phyloP scores from a whole-genome alignment of 2,113 vertebrate genomes.

The Synodontis membranacea region DNA sequence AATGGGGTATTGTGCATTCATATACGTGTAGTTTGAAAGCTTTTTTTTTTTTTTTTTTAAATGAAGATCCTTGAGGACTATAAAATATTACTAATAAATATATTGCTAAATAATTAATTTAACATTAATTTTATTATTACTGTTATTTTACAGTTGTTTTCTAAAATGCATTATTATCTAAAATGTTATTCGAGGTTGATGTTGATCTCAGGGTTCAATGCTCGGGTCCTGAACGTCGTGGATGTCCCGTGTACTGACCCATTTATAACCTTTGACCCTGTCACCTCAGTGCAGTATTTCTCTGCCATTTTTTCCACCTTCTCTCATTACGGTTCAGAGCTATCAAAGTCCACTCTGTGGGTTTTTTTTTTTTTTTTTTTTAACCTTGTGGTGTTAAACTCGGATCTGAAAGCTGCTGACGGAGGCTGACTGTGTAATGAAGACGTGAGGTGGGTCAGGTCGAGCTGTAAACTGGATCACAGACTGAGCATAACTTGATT shows the following conservation, averaged over 20 bases:
- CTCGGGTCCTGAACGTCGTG: neutral
- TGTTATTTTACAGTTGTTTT: no score
- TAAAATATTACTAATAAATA: no score
- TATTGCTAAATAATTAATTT: no score
- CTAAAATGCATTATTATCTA: no score
- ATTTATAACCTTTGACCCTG: neutral
- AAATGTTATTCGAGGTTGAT: no score
- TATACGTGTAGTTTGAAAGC: no score
- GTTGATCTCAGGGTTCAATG: neutral
- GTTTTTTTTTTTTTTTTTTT: neutral
- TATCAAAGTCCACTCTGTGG: neutral
- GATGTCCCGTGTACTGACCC: neutral
- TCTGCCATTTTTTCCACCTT: neutral
- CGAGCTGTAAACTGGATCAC: neutral
- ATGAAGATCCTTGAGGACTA: no score
- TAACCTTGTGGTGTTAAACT: neutral
- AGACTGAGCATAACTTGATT: neutral
- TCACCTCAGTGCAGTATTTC: conserved; percentile 1
- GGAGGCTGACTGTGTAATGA: neutral
- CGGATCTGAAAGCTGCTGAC: neutral
- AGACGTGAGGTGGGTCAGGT: conserved; percentile 7
- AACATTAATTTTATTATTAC: no score
- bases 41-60: no score
- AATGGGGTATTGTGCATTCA: no score
- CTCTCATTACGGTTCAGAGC: neutral